These are phyloP conservation scores for Leptogaster cylindrica DNA, from an alignment of 2,888 invertebrate genomes.

Conservation along the genomic window DNA sequence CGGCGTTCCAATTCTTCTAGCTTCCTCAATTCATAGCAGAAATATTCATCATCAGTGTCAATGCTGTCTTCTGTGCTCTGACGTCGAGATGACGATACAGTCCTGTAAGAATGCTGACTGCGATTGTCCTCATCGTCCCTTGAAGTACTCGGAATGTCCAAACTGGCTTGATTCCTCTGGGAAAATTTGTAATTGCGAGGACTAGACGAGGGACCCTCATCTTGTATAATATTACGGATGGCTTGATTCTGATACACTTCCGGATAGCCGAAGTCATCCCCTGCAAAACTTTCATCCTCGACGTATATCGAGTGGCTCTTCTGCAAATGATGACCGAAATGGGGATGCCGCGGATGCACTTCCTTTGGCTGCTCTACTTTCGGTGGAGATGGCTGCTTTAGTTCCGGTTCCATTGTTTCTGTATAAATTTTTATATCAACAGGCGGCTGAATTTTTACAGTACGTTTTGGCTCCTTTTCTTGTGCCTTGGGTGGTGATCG, in stretches of 20 bases:
- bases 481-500: not conserved
- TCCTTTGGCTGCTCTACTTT: not conserved
- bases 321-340: slow-evolving; percentile 48
- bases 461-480: not conserved
- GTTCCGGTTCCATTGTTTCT: not conserved
- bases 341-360: not conserved
- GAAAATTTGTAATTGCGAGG: slow-evolving; percentile 67
- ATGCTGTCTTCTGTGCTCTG: slow-evolving; percentile 93
- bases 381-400: not conserved
- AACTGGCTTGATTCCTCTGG: slow-evolving; percentile 73
- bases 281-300: slow-evolving; percentile 50
- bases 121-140: slow-evolving; percentile 83
- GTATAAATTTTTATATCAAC: slow-evolving; percentile 37
- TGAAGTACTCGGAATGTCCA: slow-evolving; percentile 78
- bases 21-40: slow-evolving; percentile 85
- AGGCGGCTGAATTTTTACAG: slow-evolving; percentile 42
- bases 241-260: slow-evolving; percentile 23
- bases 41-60: slow-evolving; percentile 93
- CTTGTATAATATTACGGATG: slow-evolving; percentile 49
- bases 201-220: not conserved
- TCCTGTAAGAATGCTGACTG: slow-evolving; percentile 87
- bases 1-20: slow-evolving; percentile 85
- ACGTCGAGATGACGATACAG: slow-evolving; percentile 84
- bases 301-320: slow-evolving; percentile 52
- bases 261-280: slow-evolving; percentile 1